These are phyloP conservation scores for Agonum fuliginosum DNA, from an alignment of 2,888 invertebrate genomes.

Conservation along the genomic window DNA sequence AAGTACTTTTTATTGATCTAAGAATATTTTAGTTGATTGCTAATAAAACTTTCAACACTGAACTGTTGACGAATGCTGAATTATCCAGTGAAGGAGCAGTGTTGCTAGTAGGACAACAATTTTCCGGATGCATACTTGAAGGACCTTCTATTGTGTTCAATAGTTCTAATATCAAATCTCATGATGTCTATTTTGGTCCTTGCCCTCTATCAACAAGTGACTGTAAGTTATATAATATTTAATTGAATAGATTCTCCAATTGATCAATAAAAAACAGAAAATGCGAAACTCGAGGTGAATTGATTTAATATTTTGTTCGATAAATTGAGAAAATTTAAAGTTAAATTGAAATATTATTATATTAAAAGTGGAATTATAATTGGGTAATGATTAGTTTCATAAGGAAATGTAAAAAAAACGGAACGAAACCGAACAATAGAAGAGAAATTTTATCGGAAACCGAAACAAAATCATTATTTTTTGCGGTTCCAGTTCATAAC, in stretches of 20 bases:
- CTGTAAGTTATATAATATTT: slow-evolving; percentile 75
- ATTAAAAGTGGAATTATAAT: no score
- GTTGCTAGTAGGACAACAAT: slow-evolving; percentile 86
- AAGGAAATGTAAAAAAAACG: no score
- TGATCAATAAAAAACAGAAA: not conserved
- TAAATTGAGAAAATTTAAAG: no score
- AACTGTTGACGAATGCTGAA: slow-evolving; percentile 83
- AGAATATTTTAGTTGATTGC: slow-evolving; percentile 82
- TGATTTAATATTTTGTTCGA: no score
- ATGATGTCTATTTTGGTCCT: slow-evolving; percentile 83
- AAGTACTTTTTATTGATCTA: slow-evolving; percentile 8
- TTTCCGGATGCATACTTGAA: slow-evolving; percentile 89
- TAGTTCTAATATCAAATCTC: slow-evolving; percentile 77
- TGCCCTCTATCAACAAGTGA: slow-evolving; percentile 85
- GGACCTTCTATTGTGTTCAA: slow-evolving; percentile 91
- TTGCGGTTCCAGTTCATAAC: no score
- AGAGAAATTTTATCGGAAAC: no score
- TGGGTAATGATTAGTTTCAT: no score
- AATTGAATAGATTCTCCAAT: not conserved
- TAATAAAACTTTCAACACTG: slow-evolving; percentile 86
- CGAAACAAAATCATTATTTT: no score
- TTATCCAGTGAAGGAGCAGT: slow-evolving; percentile 83
- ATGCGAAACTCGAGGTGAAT: no score
- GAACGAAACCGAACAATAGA: no score
- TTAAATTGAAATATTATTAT: no score